These are phyloP conservation scores for Platypus cylindrus DNA, from an alignment of 2,888 invertebrate genomes.

Conservation along the genomic window DNA sequence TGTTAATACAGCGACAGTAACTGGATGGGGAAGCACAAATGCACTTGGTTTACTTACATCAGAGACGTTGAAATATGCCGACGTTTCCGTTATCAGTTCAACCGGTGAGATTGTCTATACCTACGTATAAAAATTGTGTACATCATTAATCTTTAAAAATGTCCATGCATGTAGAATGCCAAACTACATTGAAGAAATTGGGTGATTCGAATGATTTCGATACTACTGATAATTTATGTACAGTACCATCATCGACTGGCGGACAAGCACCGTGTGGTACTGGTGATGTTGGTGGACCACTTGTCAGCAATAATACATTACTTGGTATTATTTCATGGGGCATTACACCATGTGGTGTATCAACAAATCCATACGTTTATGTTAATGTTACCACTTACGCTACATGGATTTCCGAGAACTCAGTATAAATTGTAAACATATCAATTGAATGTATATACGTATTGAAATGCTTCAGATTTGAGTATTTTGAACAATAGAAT, in stretches of 20 bases:
- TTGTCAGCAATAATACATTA: constrained; percentile 26
- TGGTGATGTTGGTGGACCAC: constrained; percentile 45
- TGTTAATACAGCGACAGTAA: constrained; percentile 28
- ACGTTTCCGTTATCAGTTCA: no score
- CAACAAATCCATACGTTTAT: constrained; percentile 41
- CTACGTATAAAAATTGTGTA: no score
- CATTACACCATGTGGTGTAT: constrained; percentile 38
- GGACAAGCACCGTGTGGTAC: constrained; percentile 40
- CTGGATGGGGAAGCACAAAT: constrained; percentile 35
- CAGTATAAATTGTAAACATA: no score
- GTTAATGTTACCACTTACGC: constrained; percentile 39
- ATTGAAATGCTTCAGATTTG: no score
- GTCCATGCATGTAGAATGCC: constrained; percentile 31
- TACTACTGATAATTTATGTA: constrained; percentile 39
- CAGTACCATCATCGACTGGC: constrained; percentile 33
- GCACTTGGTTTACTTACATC: no score
- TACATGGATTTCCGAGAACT: no score
- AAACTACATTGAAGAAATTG: background rate
- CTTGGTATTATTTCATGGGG: constrained; percentile 46
- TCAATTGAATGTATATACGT: no score
- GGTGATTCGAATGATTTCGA: constrained; percentile 18
- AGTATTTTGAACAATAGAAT: no score
- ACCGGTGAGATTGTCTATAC: no score
- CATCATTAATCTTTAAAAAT: no score
- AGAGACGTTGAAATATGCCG: no score